These are phyloP conservation scores for Arbacia lixula DNA, from an alignment of 53 echinoderm and acorn worm species.

Conservation along the genomic window DNA sequence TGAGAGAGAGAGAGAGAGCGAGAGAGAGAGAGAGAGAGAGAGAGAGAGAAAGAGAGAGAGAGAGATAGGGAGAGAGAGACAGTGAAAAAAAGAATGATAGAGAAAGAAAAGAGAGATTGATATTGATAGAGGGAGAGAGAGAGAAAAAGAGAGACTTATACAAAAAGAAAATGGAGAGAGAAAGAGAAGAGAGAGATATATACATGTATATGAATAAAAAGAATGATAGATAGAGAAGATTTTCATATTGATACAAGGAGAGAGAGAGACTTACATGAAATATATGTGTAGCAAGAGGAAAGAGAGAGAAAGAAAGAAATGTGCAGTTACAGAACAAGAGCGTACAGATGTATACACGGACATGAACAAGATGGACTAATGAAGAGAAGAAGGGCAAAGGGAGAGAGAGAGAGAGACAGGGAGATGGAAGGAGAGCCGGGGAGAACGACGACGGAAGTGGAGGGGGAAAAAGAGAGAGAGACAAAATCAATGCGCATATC, in stretches of 20 bases:
- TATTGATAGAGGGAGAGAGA: background rate
- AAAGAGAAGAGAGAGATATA: background rate
- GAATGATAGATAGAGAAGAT: background rate
- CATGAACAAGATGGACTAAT: background rate
- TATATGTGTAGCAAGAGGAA: too few species aligned
- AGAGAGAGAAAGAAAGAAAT: too few species aligned
- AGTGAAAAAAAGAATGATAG: too few species aligned
- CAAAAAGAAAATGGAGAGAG: background rate
- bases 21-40: background rate
- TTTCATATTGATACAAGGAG: too few species aligned
- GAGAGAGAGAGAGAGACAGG: background rate
- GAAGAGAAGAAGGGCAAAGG: background rate
- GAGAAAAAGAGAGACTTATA: too few species aligned
- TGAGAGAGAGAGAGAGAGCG: background rate
- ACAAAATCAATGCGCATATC: conserved; percentile 42
- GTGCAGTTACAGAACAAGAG: too few species aligned
- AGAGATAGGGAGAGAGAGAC: background rate
- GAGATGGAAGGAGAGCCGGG: background rate
- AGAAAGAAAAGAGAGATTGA: too few species aligned
- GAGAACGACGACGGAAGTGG: background rate
- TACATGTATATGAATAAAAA: background rate
- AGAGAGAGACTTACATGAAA: too few species aligned
- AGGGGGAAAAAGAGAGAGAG: too few species aligned
- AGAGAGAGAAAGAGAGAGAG: conserved; percentile 4
- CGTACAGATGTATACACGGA: too few species aligned